These are phyloP conservation scores for Phyllotreta cruciferae DNA, from an alignment of 2,888 invertebrate genomes.

Conservation along the genomic window DNA sequence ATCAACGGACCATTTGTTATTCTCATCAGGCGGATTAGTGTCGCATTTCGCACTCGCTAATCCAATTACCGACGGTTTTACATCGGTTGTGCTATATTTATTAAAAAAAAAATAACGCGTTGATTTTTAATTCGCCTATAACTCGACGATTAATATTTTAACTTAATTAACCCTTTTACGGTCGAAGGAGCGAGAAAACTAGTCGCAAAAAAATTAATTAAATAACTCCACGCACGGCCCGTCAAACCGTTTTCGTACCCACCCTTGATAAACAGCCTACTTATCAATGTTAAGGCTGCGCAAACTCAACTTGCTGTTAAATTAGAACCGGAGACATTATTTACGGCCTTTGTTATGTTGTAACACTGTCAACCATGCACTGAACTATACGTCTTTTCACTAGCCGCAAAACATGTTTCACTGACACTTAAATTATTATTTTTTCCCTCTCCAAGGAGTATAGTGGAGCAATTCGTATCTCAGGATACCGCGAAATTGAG, in stretches of 20 bases:
- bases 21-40: slow-evolving; percentile 24
- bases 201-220: slow-evolving; percentile 16
- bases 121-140: too few relatives aligned
- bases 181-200: background rate
- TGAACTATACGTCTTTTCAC: slow-evolving; percentile 39
- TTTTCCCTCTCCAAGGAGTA: slow-evolving; percentile 18
- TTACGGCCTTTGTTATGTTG: slow-evolving; percentile 38
- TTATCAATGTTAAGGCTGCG: slow-evolving; percentile 32
- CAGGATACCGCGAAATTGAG: background rate
- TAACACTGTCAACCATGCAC: slow-evolving; percentile 33
- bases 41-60: slow-evolving; percentile 18
- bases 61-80: background rate
- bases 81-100: too few relatives aligned
- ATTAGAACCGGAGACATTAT: slow-evolving; percentile 33
- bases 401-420: slow-evolving; percentile 35
- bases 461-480: slow-evolving; percentile 12
- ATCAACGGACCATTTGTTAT: slow-evolving; percentile 28
- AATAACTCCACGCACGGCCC: slow-evolving; percentile 13
- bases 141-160: background rate
- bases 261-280: slow-evolving; percentile 24
- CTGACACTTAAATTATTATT: slow-evolving; percentile 37
- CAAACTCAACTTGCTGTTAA: slow-evolving; percentile 27
- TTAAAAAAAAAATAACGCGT: too few relatives aligned
- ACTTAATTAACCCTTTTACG: background rate
- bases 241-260: slow-evolving; percentile 22